Percentiles rank a stretch among this genome's conserved stretches.
phyloP scores from a whole-genome alignment of 2,888 invertebrate species.

The Drosophila merina region DNA sequence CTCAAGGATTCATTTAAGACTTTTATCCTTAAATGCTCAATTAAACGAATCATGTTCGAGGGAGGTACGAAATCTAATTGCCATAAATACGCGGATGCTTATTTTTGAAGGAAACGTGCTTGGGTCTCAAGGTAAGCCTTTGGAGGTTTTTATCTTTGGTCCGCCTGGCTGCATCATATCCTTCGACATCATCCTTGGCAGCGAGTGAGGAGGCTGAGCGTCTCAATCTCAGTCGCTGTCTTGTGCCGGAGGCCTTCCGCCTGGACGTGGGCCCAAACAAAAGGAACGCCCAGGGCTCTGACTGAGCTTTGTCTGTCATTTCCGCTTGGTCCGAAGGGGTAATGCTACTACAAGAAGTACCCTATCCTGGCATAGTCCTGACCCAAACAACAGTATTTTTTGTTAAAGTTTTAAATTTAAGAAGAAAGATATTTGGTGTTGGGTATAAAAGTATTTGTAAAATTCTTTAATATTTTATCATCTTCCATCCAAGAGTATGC shows the following conservation, averaged over 20 bases:
- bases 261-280: slow-evolving; percentile 45
- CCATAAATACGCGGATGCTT: slow-evolving; percentile 55
- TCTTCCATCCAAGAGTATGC: slow-evolving; percentile 8
- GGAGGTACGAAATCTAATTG: slow-evolving; percentile 47
- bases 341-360: slow-evolving; percentile 9
- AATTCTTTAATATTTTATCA: not conserved
- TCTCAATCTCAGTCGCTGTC: slow-evolving; percentile 48
- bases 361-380: not conserved
- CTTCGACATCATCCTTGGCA: slow-evolving; percentile 11
- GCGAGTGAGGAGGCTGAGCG: slow-evolving; percentile 12
- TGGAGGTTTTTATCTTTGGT: slow-evolving; percentile 33
- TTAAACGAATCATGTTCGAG: slow-evolving; percentile 15
- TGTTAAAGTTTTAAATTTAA: not conserved
- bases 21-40: slow-evolving; percentile 44
- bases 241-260: slow-evolving; percentile 34
- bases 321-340: slow-evolving; percentile 31
- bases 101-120: not conserved
- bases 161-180: slow-evolving; percentile 37
- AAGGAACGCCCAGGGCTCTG: slow-evolving; percentile 11
- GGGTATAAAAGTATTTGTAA: too few relatives aligned
- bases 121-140: slow-evolving; percentile 21
- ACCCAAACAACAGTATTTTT: not conserved
- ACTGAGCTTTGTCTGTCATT: slow-evolving; percentile 46
- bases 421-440: not conserved
- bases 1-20: not conserved